phyloP scores from a whole-genome alignment of 2,113 vertebrate genomes.

The Peromyscus maniculatus region DNA sequence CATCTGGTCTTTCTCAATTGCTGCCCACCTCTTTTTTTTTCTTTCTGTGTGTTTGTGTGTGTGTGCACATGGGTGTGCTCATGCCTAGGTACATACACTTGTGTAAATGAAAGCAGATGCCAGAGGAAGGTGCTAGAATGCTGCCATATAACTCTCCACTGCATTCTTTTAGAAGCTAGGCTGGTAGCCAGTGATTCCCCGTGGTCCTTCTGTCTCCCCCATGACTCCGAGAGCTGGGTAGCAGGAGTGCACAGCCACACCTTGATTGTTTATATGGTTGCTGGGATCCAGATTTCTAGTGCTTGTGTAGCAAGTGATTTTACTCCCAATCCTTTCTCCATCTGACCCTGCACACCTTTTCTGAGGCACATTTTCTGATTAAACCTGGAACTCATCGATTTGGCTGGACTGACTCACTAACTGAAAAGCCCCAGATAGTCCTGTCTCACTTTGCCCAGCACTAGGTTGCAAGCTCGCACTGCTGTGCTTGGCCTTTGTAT shows the following conservation, averaged over 20 bases:
- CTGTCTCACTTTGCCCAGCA: too few species aligned
- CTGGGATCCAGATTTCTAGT: not conserved
- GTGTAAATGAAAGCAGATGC: not conserved
- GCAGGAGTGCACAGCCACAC: not conserved
- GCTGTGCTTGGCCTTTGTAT: too few species aligned
- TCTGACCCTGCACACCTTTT: too few species aligned
- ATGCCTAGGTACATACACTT: too few species aligned
- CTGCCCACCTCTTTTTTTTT: too few species aligned
- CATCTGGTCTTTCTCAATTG: too few species aligned
- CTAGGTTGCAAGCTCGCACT: too few species aligned
- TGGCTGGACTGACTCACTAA: not conserved
- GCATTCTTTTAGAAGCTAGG: not conserved
- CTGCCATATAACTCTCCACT: not conserved
- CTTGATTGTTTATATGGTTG: not conserved
- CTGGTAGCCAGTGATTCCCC: not conserved
- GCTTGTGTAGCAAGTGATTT: not conserved
- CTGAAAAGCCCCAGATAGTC: too few species aligned
- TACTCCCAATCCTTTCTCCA: not conserved
- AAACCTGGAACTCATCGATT: not conserved
- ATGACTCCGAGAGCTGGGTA: not conserved
- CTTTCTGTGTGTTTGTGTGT: too few species aligned
- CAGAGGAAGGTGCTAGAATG: not conserved
- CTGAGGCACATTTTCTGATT: not conserved
- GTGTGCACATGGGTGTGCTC: too few species aligned
- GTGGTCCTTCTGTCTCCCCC: not conserved